phyloP scores from a whole-genome alignment of 2,113 vertebrate genomes.

The Trogon melanurus region DNA sequence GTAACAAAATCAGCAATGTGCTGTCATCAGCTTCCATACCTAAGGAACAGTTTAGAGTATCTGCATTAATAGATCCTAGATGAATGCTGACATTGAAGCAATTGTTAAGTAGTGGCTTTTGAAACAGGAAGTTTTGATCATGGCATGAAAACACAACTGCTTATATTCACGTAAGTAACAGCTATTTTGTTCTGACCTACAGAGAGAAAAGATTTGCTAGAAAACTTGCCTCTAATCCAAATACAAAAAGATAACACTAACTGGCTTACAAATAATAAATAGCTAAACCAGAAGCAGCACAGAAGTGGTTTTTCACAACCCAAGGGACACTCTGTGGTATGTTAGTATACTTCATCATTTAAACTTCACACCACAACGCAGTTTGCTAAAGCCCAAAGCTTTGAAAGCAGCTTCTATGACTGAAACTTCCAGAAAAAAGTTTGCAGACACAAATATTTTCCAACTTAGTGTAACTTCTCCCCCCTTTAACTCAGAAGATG shows the following conservation, averaged over 20 bases:
- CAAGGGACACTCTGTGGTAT: neutral
- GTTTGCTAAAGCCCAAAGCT: neutral
- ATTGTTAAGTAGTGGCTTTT: neutral
- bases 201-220: neutral
- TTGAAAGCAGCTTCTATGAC: neutral
- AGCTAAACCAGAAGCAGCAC: conserved; percentile 2
- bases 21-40: neutral
- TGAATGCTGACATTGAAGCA: neutral
- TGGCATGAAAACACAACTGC: conserved; percentile 8
- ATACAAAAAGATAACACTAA: conserved; percentile 27
- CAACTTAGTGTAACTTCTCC: neutral
- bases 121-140: neutral
- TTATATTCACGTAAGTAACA: conserved; percentile 19
- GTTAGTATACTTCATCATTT: neutral
- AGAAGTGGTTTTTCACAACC: neutral
- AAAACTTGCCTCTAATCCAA: conserved; percentile 5
- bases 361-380: neutral
- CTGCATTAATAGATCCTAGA: neutral
- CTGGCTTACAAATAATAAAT: conserved; percentile 5
- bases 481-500: neutral
- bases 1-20: neutral
- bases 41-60: neutral
- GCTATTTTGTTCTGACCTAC: conserved; percentile 32
- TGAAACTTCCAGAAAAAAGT: neutral
- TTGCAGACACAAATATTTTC: neutral